Conservation (phyloP, 2,888 invertebrate species). For the Sesia bembeciformis region DNA sequence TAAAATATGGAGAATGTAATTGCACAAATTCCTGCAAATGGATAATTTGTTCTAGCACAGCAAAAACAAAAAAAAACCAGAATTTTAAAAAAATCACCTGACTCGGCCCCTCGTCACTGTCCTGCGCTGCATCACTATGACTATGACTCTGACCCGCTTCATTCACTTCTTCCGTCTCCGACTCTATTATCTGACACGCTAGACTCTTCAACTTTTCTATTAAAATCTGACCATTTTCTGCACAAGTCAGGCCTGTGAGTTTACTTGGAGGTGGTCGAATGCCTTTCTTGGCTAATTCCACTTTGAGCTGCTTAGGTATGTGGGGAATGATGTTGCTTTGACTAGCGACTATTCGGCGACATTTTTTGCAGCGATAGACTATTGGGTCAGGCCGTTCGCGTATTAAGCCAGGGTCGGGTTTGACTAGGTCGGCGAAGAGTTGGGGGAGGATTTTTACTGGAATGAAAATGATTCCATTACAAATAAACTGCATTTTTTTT, state of each 20-base stretch:
- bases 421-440: conserved; percentile 82
- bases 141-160: conserved; percentile 17
- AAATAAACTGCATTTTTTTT: too few relatives aligned
- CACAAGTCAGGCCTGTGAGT: conserved; percentile 40
- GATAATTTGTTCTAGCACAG: too few relatives aligned
- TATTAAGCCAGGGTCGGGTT: conserved; percentile 84
- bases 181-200: conserved; percentile 45
- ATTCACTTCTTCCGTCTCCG: conserved; percentile 1
- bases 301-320: conserved; percentile 39
- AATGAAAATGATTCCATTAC: conserved; percentile 2
- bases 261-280: conserved; percentile 54
- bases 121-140: conserved; percentile 14
- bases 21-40: too few relatives aligned
- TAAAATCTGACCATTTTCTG: conserved; percentile 52
- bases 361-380: conserved; percentile 88
- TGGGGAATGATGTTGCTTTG: conserved; percentile 87
- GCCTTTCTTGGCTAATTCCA: conserved; percentile 12
- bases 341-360: conserved; percentile 86
- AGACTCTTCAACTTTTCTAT: conserved; percentile 54
- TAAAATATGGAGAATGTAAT: too few relatives aligned
- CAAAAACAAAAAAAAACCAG: too few relatives aligned
- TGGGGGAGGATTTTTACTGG: conserved; percentile 88
- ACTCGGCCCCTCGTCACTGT: conserved; percentile 22
- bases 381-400: conserved; percentile 86
- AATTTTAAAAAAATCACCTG: conserved; percentile 20